Conservation (phyloP, 2,888 invertebrate species). For the Dendrolimus houi region DNA sequence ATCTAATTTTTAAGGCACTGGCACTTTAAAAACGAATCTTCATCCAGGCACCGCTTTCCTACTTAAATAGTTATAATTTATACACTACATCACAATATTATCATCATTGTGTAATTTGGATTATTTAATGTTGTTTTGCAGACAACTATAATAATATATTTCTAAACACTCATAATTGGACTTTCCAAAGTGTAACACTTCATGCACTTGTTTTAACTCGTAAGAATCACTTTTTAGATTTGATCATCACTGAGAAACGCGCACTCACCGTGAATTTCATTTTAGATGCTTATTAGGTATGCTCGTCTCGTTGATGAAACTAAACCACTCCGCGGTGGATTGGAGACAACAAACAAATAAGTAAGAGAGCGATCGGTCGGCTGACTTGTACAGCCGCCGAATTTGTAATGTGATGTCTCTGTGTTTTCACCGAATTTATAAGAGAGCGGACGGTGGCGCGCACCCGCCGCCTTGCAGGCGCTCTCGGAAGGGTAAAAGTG, state of each 20-base stretch:
- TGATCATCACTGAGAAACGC: slow-evolving; percentile 30
- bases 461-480: slow-evolving; percentile 39
- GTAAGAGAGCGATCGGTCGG: slow-evolving; percentile 47
- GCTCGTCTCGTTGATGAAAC: slow-evolving; percentile 52
- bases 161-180: neutral
- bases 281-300: slow-evolving; percentile 55
- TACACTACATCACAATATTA: neutral
- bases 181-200: slow-evolving; percentile 12
- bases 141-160: neutral
- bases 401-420: slow-evolving; percentile 70
- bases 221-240: neutral
- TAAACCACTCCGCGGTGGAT: slow-evolving; percentile 57
- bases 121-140: no score
- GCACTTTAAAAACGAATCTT: no score
- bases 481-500: slow-evolving; percentile 66
- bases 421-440: slow-evolving; percentile 74
- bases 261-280: slow-evolving; percentile 76
- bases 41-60: neutral
- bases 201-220: slow-evolving; percentile 19
- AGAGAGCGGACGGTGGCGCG: slow-evolving; percentile 49
- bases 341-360: slow-evolving; percentile 40
- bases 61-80: neutral
- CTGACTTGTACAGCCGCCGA: slow-evolving; percentile 66
- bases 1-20: no score
- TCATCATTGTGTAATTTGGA: neutral